A percentile compares a stretch with the other conserved stretches of the same genome.
phyloP scores from a whole-genome alignment of 2,113 vertebrate species.

The Petrocephalus zakoni region DNA sequence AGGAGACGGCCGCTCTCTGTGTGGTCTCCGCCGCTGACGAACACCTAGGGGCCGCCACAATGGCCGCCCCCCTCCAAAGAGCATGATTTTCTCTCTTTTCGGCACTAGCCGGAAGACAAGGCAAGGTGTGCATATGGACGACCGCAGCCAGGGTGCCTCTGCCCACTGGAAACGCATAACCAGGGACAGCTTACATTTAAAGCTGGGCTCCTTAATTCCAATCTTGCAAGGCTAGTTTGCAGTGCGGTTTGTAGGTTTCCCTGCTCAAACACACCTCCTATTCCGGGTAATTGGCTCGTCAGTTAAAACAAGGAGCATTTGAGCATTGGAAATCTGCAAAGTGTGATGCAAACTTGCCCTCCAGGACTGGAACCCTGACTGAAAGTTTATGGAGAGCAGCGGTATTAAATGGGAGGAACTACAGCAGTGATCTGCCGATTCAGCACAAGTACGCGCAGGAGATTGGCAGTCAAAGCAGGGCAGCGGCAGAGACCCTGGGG shows the following conservation, averaged over 20 bases:
- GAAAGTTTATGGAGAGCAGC: background rate
- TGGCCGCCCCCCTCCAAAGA: background rate
- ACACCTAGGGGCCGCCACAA: conserved; percentile 6
- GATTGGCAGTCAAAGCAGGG: background rate
- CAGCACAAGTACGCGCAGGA: background rate
- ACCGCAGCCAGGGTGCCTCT: background rate
- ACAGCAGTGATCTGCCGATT: background rate
- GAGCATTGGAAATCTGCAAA: background rate
- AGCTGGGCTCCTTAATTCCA: background rate
- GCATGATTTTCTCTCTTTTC: background rate
- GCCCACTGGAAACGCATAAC: background rate
- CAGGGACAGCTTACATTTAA: background rate
- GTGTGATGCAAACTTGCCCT: background rate
- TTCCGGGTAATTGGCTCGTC: background rate
- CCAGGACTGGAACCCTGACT: background rate
- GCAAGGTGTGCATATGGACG: background rate
- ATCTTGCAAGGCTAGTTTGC: background rate
- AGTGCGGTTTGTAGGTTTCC: background rate
- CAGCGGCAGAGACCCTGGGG: background rate
- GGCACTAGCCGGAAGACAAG: background rate
- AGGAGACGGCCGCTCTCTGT: conserved; percentile 4
- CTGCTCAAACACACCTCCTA: background rate
- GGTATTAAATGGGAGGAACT: background rate
- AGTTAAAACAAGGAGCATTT: background rate
- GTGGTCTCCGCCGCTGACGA: conserved; percentile 13